Base-by-base conservation (phyloP, 2,113 vertebrate genomes). In the Apodemus sylvaticus region DNA sequence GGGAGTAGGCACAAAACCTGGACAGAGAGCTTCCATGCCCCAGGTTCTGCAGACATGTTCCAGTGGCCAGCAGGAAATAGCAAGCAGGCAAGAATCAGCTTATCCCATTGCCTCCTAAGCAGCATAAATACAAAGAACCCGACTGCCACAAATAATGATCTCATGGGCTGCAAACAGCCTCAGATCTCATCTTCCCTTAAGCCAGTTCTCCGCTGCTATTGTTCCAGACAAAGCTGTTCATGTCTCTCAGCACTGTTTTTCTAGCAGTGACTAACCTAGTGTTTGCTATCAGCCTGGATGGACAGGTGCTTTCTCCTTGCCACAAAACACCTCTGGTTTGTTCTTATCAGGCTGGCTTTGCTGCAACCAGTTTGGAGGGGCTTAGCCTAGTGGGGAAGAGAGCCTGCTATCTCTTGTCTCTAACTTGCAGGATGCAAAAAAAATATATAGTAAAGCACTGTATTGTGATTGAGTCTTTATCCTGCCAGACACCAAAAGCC, bases 381-480 rank as follows among this genome's bases (percentile, higher is more conserved):
- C 93, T 96, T 29, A 95, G 71, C 81, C 58, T 92, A 94, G 66
- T 20, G 0, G 19, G 39, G 73, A 96, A 85, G 70, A 94, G 95
- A 97, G 85, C 78, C 62, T 89, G 58, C 89, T 76, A 68, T 64
- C 77, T 93, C 60, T 4, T 4, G 55, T 64, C 82, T 93, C 55
- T 16, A 74, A 76, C 66, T 87, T 81, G 14, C 45, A 94, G 73
- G 92, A 89, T 73, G 73, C 73, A 95, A 96, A 97, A 66, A 31
- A 66, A 66, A 64, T 29, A 64, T 29, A 64, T 53, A 82, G 74
- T 66, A 93, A 11, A 76, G 93, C 29, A 71, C 1, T 62, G 29
- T 39, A 68, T 60, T 89, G 83, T 89, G 60, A 89, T 39, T 89
- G 73, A 91, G 60, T 93, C 66, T 97, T 95, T 93, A 95, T 71